Conservation (phyloP, 2,888 invertebrate species). For the Amaurobius ferox region DNA sequence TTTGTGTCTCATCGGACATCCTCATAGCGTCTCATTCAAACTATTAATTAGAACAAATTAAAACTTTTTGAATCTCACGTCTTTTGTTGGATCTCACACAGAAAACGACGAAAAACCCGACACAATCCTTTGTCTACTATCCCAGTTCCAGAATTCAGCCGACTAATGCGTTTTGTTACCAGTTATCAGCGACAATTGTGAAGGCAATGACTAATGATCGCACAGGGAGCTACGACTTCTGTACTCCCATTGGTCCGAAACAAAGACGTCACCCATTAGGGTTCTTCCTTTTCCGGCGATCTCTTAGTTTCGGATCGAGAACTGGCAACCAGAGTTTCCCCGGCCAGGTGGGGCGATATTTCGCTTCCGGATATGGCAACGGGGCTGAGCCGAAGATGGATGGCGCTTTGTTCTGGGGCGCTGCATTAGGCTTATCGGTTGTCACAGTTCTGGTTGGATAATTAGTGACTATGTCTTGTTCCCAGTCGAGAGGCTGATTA, state of each 20-base stretch:
- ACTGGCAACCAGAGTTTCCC: conserved; percentile 17
- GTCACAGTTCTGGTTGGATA: conserved; percentile 39
- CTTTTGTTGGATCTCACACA: neutral
- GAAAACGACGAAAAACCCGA: neutral
- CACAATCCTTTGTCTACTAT: neutral
- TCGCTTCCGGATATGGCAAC: conserved; percentile 55
- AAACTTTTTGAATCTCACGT: conserved; percentile 1
- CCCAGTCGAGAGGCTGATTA: conserved; percentile 50
- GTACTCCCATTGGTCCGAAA: conserved; percentile 41
- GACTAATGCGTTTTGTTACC: conserved; percentile 63
- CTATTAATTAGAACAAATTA: conserved; percentile 18
- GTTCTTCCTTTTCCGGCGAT: conserved; percentile 55
- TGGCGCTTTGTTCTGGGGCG: conserved; percentile 45
- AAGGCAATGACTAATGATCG: conserved; percentile 53
- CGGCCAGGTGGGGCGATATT: conserved; percentile 57
- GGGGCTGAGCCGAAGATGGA: conserved; percentile 50
- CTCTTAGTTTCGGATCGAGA: conserved; percentile 35
- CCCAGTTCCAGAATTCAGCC: conserved; percentile 38
- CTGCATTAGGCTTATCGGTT: conserved; percentile 60
- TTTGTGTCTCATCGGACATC: conserved; percentile 16
- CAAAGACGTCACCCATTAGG: conserved; percentile 58
- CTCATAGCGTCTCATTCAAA: conserved; percentile 10
- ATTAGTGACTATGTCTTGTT: conserved; percentile 48
- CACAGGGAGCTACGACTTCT: conserved; percentile 37
- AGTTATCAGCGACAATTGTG: conserved; percentile 35